These are phyloP conservation scores for Caenorhabditis tropicalis DNA, from an alignment of 1,140 invertebrate genomes.

Conservation along the genomic window DNA sequence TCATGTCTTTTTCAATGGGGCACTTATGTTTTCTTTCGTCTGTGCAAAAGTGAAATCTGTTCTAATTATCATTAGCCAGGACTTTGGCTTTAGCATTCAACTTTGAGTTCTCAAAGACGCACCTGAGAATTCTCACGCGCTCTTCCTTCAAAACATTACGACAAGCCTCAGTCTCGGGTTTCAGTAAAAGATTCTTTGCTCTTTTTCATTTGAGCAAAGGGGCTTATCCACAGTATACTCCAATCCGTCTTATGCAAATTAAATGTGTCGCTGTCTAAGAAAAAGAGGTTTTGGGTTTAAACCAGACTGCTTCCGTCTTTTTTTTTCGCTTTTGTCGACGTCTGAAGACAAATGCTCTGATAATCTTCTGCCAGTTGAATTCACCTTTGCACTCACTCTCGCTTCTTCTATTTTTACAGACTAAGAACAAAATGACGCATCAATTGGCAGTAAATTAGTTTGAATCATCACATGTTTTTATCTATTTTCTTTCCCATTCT, in stretches of 20 bases:
- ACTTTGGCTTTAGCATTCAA: neutral
- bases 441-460: conserved; percentile 2
- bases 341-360: neutral
- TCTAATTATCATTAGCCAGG: conserved; percentile 23
- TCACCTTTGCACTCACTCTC: conserved; percentile 3
- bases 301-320: neutral
- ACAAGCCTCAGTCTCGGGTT: neutral
- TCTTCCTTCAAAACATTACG: conserved; percentile 23
- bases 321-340: no score
- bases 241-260: conserved; percentile 1
- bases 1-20: neutral
- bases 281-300: neutral
- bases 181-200: conserved; percentile 23
- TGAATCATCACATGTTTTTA: conserved; percentile 19
- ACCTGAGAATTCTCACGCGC: conserved; percentile 26
- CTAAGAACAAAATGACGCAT: neutral
- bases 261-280: neutral
- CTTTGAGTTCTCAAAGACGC: neutral
- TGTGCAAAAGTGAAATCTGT: neutral
- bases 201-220: neutral
- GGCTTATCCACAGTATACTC: conserved; percentile 23
- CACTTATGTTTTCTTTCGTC: neutral
- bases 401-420: neutral
- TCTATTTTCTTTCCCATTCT: neutral
- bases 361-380: neutral